Evolutionary conservation across 2,888 invertebrate genomes (phyloP).

Genomic region (Tiliacea aurago): DNA sequence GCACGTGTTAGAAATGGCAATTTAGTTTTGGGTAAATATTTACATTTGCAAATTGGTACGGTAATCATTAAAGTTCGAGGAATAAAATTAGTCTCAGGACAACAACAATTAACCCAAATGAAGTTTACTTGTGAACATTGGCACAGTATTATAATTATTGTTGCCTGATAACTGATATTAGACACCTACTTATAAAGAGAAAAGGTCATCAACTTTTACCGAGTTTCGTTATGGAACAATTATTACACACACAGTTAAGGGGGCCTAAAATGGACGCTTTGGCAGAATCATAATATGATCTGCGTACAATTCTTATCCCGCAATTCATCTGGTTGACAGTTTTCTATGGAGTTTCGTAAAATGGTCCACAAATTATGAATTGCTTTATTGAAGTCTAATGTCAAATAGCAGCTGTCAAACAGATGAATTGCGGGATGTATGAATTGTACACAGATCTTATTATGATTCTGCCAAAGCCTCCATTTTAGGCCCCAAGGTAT

Average conservation of each 20-base stretch:
- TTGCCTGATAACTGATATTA: slow-evolving; percentile 6
- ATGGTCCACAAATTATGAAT: too few relatives aligned
- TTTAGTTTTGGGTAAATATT: slow-evolving; percentile 29
- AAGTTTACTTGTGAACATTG: background rate
- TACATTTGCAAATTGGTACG: slow-evolving; percentile 20
- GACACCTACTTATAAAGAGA: background rate
- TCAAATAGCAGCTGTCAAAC: too few relatives aligned
- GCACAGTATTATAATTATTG: slow-evolving; percentile 9
- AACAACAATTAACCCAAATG: slow-evolving; percentile 12
- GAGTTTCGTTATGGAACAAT: background rate
- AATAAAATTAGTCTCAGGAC: slow-evolving; percentile 2
- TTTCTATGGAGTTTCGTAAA: too few relatives aligned
- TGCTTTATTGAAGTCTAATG: too few relatives aligned
- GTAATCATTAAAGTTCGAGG: slow-evolving; percentile 4
- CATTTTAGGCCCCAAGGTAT: too few relatives aligned
- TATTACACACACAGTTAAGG: background rate
- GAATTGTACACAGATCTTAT: too few relatives aligned
- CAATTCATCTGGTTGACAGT: too few relatives aligned
- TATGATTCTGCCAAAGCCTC: too few relatives aligned
- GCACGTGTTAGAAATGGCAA: slow-evolving; percentile 42
- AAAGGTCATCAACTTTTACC: background rate
- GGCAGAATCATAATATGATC: too few relatives aligned
- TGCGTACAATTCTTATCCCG: too few relatives aligned
- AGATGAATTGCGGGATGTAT: too few relatives aligned
- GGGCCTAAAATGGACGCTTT: too few relatives aligned